Conservation (phyloP, 2,888 invertebrate genomes). For the Mylabris sibirica region DNA sequence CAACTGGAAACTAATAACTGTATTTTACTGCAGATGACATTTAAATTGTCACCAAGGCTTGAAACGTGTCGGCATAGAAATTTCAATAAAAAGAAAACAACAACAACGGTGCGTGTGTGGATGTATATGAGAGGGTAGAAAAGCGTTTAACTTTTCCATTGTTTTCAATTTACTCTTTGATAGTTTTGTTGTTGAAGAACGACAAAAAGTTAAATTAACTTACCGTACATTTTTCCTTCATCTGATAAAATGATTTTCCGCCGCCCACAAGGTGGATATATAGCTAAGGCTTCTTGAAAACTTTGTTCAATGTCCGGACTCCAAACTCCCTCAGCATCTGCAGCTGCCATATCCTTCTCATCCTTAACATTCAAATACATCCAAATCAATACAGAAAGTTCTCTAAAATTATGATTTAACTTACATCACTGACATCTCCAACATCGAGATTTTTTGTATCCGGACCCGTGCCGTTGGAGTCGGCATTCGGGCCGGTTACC, state of each 20-base stretch:
- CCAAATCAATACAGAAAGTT: neutral
- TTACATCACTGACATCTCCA: conserved; percentile 89
- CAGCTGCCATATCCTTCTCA: conserved; percentile 90
- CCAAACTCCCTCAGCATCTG: conserved; percentile 99
- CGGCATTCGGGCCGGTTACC: conserved; percentile 86
- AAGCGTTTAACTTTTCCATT: neutral
- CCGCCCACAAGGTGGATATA: conserved; percentile 99
- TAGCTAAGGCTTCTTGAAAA: conserved; percentile 99
- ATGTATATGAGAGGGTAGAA: neutral
- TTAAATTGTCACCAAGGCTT: conserved; percentile 17
- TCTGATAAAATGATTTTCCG: conserved; percentile 99
- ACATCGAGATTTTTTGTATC: conserved; percentile 92
- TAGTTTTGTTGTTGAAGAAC: neutral
- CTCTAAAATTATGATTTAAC: conserved; percentile 41
- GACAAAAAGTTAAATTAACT: conserved; percentile 63
- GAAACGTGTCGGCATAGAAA: conserved; percentile 8
- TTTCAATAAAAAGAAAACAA: conserved; percentile 3
- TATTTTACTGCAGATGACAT: conserved; percentile 12
- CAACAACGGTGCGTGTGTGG: neutral
- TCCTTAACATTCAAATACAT: conserved; percentile 62
- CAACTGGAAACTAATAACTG: conserved; percentile 55
- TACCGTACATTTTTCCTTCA: conserved; percentile 99
- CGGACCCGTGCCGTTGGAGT: conserved; percentile 91
- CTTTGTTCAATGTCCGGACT: conserved; percentile 99
- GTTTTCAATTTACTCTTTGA: conserved; percentile 10